These are phyloP conservation scores for Pristionchus fissidentatus DNA, from an alignment of 2,888 invertebrate species.

Conservation along the genomic window DNA sequence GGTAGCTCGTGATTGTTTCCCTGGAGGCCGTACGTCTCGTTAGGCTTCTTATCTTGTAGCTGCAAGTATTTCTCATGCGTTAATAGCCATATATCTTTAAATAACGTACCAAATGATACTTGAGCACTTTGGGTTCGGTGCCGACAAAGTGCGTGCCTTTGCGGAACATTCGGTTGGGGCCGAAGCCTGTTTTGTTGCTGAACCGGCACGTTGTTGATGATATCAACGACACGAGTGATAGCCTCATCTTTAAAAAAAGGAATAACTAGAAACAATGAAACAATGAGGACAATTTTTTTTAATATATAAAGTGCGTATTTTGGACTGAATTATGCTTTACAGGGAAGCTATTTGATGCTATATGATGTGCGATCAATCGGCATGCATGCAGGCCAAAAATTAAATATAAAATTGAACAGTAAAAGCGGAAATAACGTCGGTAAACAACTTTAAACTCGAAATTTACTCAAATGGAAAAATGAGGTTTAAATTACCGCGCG, in stretches of 20 bases:
- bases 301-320: no score
- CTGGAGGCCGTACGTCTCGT: conserved; percentile 72
- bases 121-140: conserved; percentile 72
- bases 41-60: conserved; percentile 73
- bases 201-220: conserved; percentile 9
- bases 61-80: conserved; percentile 59
- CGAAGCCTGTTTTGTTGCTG: conserved; percentile 71
- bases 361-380: no score
- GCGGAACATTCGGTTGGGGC: conserved; percentile 70
- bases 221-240: conserved; percentile 23
- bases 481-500: no score
- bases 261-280: no score
- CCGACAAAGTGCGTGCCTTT: conserved; percentile 73
- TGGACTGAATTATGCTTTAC: no score
- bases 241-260: conserved; percentile 17
- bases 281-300: no score
- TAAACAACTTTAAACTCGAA: no score
- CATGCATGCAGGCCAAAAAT: no score
- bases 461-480: no score
- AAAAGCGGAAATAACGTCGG: no score
- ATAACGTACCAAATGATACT: conserved; percentile 70
- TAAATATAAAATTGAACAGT: no score
- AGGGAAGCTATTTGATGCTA: no score
- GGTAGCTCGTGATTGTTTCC: conserved; percentile 72
- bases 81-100: background rate